phyloP scores from a whole-genome alignment of 2,888 invertebrate species.

The Hecatera dysodea region DNA sequence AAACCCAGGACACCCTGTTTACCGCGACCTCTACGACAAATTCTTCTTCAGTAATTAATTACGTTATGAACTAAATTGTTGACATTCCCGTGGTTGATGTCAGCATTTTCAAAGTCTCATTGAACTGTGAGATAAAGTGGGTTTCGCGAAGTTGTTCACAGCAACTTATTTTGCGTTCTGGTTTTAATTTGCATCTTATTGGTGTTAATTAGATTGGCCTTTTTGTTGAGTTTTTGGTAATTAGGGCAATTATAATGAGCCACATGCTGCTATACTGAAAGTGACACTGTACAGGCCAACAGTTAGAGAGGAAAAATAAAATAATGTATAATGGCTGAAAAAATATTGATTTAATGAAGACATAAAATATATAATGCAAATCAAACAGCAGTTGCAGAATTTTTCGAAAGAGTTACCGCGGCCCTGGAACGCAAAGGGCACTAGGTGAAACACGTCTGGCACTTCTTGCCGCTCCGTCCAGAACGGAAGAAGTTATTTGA shows the following conservation, averaged over 20 bases:
- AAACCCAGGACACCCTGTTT: neutral
- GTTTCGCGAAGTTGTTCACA: neutral
- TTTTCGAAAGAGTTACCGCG: no score
- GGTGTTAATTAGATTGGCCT: conserved; percentile 9
- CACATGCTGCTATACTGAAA: neutral
- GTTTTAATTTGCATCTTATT: conserved; percentile 28
- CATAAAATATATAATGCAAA: no score
- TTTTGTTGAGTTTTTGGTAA: conserved; percentile 3
- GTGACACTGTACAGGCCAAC: neutral
- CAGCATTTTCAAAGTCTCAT: conserved; percentile 25
- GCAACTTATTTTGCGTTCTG: conserved; percentile 9
- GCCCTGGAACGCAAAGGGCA: no score
- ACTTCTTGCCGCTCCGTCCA: no score
- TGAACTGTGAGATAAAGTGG: conserved; percentile 19
- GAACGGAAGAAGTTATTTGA: no score
- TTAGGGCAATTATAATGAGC: neutral
- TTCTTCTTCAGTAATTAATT: neutral
- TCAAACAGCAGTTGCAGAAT: no score
- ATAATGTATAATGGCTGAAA: neutral
- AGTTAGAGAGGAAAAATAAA: neutral
- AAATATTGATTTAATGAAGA: no score
- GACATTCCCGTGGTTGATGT: conserved; percentile 12
- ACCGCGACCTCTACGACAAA: neutral
- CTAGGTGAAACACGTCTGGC: no score
- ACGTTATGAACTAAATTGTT: conserved; percentile 20